Evolutionary conservation across 2,113 vertebrate genomes (phyloP).

Genomic region (Struthio camelus): DNA sequence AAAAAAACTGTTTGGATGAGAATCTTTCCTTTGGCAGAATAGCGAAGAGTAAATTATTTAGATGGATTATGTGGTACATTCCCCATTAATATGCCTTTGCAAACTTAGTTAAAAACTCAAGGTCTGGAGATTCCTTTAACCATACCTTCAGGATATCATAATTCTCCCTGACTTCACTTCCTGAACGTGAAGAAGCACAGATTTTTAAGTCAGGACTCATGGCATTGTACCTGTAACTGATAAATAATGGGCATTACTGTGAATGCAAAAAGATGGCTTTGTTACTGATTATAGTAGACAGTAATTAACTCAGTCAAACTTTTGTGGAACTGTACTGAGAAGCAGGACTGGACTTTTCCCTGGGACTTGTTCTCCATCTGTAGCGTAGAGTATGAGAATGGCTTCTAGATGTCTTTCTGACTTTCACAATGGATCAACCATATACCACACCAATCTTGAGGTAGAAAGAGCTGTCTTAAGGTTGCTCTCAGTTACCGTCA

Average conservation of each 20-base stretch:
- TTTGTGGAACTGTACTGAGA: not conserved
- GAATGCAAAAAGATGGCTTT: not conserved
- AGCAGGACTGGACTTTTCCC: not conserved
- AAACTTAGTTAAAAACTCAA: conserved; percentile 1
- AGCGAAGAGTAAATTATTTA: conserved; percentile 30
- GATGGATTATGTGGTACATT: conserved; percentile 11
- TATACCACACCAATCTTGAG: not conserved
- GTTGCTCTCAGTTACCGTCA: not conserved
- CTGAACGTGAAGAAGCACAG: not conserved
- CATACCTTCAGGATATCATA: not conserved
- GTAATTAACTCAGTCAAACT: not conserved
- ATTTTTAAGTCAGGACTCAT: conserved; percentile 33
- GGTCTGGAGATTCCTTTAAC: not conserved
- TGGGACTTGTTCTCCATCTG: not conserved
- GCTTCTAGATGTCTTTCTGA: not conserved
- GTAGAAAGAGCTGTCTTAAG: not conserved
- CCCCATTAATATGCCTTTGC: not conserved
- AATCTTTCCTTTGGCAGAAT: conserved; percentile 35
- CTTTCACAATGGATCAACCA: not conserved
- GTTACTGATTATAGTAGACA: not conserved
- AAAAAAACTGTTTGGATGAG: not conserved
- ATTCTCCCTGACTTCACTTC: conserved; percentile 21
- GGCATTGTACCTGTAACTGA: not conserved
- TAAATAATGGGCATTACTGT: not conserved
- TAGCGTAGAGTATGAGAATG: not conserved